Conservation (phyloP, 2,113 vertebrate genomes). For the Corythornis madagascariensis region DNA sequence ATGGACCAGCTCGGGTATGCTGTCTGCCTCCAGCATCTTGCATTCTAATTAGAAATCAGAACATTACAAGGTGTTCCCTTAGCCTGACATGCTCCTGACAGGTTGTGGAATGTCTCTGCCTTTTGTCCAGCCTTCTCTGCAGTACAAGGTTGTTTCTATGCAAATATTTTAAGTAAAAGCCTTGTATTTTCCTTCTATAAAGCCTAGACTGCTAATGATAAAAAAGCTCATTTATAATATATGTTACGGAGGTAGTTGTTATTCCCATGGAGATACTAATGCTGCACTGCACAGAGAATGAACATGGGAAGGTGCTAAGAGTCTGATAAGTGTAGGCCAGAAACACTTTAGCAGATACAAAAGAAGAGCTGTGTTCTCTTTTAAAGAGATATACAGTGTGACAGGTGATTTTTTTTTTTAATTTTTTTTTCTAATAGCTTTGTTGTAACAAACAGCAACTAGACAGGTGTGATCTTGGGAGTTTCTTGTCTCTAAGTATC, state of each 20-base stretch:
- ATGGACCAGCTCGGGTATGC: background rate
- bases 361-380: background rate
- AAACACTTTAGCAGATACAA: background rate
- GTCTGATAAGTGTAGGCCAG: background rate
- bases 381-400: background rate
- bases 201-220: background rate
- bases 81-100: background rate
- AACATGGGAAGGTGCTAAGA: background rate
- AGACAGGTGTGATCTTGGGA: background rate
- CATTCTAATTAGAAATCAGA: slow-evolving; percentile 50
- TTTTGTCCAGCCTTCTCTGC: background rate
- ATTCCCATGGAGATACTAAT: background rate
- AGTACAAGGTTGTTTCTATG: background rate
- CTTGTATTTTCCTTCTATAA: background rate
- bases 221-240: background rate
- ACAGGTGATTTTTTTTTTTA: background rate
- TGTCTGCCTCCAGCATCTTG: background rate
- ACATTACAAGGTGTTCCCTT: background rate
- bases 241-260: background rate
- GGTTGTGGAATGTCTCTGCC: background rate
- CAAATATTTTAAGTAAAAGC: background rate
- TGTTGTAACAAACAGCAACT: background rate
- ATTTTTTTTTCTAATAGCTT: background rate
- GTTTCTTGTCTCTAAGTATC: background rate
- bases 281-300: background rate